phyloP scores from a whole-genome alignment of 2,888 invertebrate genomes.

The Cheilosia grossa region DNA sequence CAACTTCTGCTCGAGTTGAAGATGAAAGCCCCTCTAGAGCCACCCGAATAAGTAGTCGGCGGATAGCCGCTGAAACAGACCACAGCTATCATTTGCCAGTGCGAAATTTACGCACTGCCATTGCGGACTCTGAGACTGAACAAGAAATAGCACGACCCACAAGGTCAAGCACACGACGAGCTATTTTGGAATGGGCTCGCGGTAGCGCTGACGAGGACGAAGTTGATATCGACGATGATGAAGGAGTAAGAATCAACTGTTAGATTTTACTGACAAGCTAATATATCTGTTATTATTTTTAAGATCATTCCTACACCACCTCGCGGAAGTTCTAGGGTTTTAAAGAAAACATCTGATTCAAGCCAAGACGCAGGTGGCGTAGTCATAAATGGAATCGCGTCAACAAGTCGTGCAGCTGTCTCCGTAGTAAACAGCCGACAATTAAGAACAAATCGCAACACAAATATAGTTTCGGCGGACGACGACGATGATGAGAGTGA shows the following conservation, averaged over 20 bases:
- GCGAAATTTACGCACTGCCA: conserved; percentile 78
- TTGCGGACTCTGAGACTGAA: conserved; percentile 81
- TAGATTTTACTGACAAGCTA: neutral
- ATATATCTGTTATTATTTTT: conserved; percentile 12
- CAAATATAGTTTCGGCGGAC: conserved; percentile 78
- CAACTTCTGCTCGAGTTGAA: conserved; percentile 33
- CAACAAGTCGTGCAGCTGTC: conserved; percentile 43
- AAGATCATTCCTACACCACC: conserved; percentile 79
- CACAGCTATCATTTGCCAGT: conserved; percentile 82
- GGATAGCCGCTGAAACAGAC: conserved; percentile 81
- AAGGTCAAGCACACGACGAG: conserved; percentile 80
- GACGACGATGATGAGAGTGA: conserved; percentile 80
- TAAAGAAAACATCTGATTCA: conserved; percentile 70
- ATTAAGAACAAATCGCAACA: conserved; percentile 82
- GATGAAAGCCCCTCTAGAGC: conserved; percentile 79
- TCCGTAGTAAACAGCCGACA: conserved; percentile 76
- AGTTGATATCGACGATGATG: conserved; percentile 78
- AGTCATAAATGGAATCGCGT: conserved; percentile 53
- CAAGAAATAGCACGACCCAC: conserved; percentile 80
- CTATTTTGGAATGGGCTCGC: conserved; percentile 81
- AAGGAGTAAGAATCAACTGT: conserved; percentile 75
- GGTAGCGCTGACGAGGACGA: conserved; percentile 81
- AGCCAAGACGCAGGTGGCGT: conserved; percentile 77
- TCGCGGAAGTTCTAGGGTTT: conserved; percentile 28
- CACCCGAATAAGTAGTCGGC: conserved; percentile 77